phyloP scores from a whole-genome alignment of 2,113 vertebrate genomes.

The Polypterus senegalus region DNA sequence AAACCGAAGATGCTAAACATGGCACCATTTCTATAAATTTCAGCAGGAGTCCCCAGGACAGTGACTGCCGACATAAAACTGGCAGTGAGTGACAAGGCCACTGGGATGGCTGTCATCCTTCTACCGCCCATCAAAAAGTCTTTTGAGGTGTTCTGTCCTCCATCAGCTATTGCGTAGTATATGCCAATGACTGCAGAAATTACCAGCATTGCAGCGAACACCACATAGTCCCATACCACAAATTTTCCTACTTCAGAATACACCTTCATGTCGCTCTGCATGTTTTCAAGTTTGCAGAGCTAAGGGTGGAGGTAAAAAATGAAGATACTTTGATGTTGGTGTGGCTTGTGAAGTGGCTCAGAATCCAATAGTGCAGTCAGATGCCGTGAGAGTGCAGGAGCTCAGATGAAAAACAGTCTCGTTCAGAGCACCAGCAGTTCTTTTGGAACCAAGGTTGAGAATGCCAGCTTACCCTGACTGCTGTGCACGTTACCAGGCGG shows the following conservation, averaged over 20 bases:
- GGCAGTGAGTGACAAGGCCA: slow-evolving; percentile 78
- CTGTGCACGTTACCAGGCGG: too few species aligned
- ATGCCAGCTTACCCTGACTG: too few species aligned
- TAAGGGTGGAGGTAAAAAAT: neutral
- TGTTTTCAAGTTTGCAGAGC: neutral
- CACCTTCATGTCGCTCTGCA: slow-evolving; percentile 19
- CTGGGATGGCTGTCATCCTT: slow-evolving; percentile 63
- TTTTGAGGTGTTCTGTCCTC: slow-evolving; percentile 45
- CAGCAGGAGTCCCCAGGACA: slow-evolving; percentile 71
- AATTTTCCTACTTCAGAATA: slow-evolving; percentile 38
- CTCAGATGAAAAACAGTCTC: neutral
- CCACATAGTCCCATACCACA: slow-evolving; percentile 70
- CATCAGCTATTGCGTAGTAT: slow-evolving; percentile 64
- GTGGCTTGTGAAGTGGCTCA: too few species aligned
- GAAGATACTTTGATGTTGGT: too few species aligned
- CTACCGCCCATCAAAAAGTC: slow-evolving; percentile 79
- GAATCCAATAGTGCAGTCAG: neutral
- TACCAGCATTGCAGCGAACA: slow-evolving; percentile 72
- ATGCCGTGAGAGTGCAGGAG: neutral
- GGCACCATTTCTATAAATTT: slow-evolving; percentile 75
- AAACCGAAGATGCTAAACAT: slow-evolving; percentile 55
- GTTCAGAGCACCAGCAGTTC: neutral
- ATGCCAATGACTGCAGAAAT: slow-evolving; percentile 72
- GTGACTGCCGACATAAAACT: slow-evolving; percentile 96
- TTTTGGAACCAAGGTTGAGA: too few species aligned